A percentile compares a stretch with the other conserved stretches of the same genome.
These are phyloP conservation scores for Paedocypris micromegethes DNA, from an alignment of 2,797 vertebrate genomes.

Conservation along the genomic window DNA sequence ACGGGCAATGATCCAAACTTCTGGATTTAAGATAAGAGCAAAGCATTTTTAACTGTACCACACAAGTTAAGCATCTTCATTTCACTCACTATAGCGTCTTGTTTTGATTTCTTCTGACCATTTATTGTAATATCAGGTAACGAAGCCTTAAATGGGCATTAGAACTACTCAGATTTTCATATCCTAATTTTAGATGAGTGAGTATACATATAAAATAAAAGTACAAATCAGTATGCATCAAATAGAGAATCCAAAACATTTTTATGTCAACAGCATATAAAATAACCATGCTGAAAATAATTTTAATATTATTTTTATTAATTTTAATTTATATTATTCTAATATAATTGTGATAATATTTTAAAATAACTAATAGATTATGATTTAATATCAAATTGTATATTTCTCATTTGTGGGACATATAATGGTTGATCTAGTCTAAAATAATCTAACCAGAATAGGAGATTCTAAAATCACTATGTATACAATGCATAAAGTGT, in stretches of 20 bases:
- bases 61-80: not conserved
- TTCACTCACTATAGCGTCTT: not conserved
- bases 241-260: not conserved
- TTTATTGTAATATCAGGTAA: not conserved
- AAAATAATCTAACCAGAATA: too few species aligned
- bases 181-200: constrained; percentile 20
- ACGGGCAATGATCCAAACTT: constrained; percentile 7
- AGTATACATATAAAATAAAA: not conserved
- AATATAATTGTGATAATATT: too few species aligned
- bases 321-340: not conserved
- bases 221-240: too few species aligned
- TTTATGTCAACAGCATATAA: not conserved
- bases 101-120: not conserved
- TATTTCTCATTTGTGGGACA: too few species aligned
- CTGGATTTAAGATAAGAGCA: constrained; percentile 9
- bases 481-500: too few species aligned
- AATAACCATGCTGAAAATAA: not conserved
- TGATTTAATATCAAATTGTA: not conserved
- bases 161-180: constrained; percentile 5
- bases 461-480: too few species aligned
- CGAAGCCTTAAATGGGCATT: constrained; percentile 26
- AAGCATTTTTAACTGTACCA: not conserved
- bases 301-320: not conserved
- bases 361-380: not conserved
- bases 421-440: too few species aligned